Percentiles rank a stretch among this genome's conserved stretches.
Conservation (phyloP, 2,113 vertebrate genomes). For the Pluvianellus socialis region DNA sequence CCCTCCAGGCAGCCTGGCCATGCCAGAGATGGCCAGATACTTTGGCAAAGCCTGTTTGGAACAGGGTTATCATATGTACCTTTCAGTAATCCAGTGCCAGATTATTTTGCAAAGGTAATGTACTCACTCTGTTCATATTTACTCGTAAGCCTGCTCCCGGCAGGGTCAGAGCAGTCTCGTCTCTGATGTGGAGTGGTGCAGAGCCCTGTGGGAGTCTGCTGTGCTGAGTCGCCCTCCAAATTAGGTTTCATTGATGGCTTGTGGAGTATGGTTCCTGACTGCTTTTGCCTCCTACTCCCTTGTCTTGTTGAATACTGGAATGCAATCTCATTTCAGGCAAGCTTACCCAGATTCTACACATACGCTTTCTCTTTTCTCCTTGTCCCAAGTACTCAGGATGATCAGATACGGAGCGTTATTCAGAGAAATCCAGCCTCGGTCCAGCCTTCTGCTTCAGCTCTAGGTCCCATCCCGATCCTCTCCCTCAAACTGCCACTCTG, state of each 20-base stretch:
- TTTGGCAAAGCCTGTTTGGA: background rate
- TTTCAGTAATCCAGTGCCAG: background rate
- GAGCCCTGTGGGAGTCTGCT: background rate
- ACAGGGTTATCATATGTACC: accelerated
- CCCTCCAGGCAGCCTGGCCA: background rate
- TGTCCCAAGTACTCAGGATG: background rate
- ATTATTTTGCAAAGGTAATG: background rate
- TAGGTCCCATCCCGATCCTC: background rate
- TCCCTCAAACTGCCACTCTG: background rate
- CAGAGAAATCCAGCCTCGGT: background rate
- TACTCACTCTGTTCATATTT: background rate
- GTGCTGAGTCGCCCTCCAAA: background rate
- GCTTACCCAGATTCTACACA: background rate
- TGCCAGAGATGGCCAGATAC: background rate
- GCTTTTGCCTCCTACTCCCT: background rate
- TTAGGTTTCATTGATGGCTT: background rate
- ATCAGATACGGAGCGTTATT: background rate
- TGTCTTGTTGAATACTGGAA: background rate
- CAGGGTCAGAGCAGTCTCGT: background rate
- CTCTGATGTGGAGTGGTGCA: background rate
- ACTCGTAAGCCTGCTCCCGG: background rate
- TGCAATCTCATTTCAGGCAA: background rate
- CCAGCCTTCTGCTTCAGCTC: background rate
- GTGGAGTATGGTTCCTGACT: background rate
- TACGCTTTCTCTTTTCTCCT: background rate